A percentile compares a stretch with the other conserved stretches of the same genome.
Evolutionary conservation across 2,797 vertebrate species (phyloP).

Genomic region (Rhyacichthys aspro): DNA sequence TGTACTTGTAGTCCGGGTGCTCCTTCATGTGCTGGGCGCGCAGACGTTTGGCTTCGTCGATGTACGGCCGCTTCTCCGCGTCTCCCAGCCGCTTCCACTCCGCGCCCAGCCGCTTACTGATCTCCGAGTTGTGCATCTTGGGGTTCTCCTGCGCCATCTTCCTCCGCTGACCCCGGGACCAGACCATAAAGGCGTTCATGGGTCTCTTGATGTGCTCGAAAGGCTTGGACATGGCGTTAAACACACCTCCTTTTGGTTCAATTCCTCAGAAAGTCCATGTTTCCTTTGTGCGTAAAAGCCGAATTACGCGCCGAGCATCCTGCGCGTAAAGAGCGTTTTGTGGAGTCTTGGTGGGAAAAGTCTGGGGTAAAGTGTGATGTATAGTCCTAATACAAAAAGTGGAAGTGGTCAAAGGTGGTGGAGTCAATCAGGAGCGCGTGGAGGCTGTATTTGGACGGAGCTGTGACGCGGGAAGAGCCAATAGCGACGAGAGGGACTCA

Average conservation of each 20-base stretch:
- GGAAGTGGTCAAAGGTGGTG: conserved; percentile 34
- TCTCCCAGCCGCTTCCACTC: conserved; percentile 96
- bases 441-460: conserved; percentile 68
- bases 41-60: conserved; percentile 96
- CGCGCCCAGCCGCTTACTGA: conserved; percentile 94
- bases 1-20: conserved; percentile 98
- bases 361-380: background rate
- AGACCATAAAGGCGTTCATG: conserved; percentile 99
- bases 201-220: conserved; percentile 89
- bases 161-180: conserved; percentile 93
- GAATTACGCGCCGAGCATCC: conserved; percentile 6
- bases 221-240: conserved; percentile 71
- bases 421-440: conserved; percentile 54
- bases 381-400: conserved; percentile 27
- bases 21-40: conserved; percentile 96
- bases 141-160: conserved; percentile 97
- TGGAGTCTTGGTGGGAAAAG: conserved; percentile 11
- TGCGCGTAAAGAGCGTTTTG: background rate
- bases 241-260: conserved; percentile 20
- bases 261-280: conserved; percentile 37
- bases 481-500: conserved; percentile 59
- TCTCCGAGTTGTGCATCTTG: conserved; percentile 99
- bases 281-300: conserved; percentile 49
- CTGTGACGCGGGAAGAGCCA: conserved; percentile 59
- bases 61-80: conserved; percentile 94